Evolutionary conservation across 2,797 vertebrate species (phyloP), one percentile per base, ranked within the genome.

Genomic region (Psittacula echo): DNA sequence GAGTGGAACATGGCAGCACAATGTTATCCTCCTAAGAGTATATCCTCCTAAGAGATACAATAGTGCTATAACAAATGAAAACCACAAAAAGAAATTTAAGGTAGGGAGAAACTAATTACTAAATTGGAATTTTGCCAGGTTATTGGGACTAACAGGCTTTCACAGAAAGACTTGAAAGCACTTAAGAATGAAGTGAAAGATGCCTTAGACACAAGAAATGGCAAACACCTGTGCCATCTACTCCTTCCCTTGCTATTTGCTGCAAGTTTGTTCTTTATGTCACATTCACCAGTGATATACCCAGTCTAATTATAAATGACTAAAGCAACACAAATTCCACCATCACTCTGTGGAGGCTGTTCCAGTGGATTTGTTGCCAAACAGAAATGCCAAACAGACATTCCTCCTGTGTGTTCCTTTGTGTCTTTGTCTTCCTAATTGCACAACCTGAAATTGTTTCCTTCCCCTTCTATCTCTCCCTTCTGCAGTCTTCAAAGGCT

Each of bases 1-100:
- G 85, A 93, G 91, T 91, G 88, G 86, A 96, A 94, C 86, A 77
- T 85, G 79, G 73, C 92, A 96, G 74, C 60, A 83, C 81, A 85
- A 92, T 91, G 88, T 90, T 93, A 89, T 78, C 77, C 70, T 74
- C 91, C 47, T 47, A 47, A 23, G 22, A 47, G 47, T 47, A 23
- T 47, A 47, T 47, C 22, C 79, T 77, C 54, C 93, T 91, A 85
- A 85, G 62, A 82, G 65, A 71, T 90, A 45, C 14, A 17, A 71
- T 88, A 92, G 85, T 60, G 42, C 60, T 77, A 7, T 87, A 84
- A 62, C 66, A 83, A 93, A 91, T 64, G 76, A 68, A 95, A 95
- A 24, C n/a, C 44, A 71, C 4, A 0, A 26, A 80, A 83, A 91
- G 29, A 90, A 94, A 95, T 71, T 77, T 71, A 94, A 93, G 86